Conservation (phyloP, 2,113 vertebrate species). For the Xenus cinereus region DNA sequence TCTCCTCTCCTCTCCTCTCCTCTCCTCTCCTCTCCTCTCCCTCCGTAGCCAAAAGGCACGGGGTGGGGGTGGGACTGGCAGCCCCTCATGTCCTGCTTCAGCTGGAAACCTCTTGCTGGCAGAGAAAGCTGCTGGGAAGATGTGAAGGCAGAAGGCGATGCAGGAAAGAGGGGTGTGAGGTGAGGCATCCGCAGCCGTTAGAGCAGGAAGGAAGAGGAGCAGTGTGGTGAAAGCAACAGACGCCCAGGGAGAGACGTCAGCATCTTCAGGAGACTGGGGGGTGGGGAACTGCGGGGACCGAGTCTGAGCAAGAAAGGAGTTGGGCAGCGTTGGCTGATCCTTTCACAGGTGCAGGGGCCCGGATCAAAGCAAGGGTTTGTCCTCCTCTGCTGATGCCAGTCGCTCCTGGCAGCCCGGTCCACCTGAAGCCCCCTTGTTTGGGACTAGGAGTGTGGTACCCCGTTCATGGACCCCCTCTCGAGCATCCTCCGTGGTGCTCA, state of each 20-base stretch:
- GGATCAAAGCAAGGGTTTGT: background rate
- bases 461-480: background rate
- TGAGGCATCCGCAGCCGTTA: background rate
- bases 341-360: background rate
- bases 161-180: background rate
- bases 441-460: background rate
- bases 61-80: background rate
- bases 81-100: background rate
- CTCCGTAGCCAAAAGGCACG: background rate
- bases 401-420: background rate
- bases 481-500: background rate
- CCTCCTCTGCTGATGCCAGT: background rate
- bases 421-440: background rate
- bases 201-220: slow-evolving; percentile 29
- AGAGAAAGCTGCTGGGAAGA: background rate
- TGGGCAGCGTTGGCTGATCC: fast-evolving
- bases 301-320: background rate
- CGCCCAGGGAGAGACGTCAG: background rate
- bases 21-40: background rate
- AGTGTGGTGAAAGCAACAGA: background rate
- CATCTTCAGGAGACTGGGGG: background rate
- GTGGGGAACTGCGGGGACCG: background rate
- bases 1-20: background rate
- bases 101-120: fast-evolving
- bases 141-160: background rate